Evolutionary conservation across 1,140 invertebrate species (phyloP).

Genomic region (Lordiphosa stackelbergi): DNA sequence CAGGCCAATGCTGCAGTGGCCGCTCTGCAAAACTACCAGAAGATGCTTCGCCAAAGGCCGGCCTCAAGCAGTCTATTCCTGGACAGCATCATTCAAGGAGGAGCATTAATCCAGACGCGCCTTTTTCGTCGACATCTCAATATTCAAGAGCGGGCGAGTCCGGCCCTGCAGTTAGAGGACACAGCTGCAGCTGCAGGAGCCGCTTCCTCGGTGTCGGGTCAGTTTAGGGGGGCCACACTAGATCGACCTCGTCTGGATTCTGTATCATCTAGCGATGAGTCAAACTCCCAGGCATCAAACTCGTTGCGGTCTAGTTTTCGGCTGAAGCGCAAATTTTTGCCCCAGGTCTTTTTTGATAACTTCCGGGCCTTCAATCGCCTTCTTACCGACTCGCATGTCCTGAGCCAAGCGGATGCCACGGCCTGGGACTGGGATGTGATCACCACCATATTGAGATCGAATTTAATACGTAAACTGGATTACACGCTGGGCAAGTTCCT

Average conservation of each 20-base stretch:
- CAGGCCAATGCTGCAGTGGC: slow-evolving; percentile 89
- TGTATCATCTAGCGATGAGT: slow-evolving; percentile 70
- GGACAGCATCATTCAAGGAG: slow-evolving; percentile 85
- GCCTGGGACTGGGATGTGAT: slow-evolving; percentile 93
- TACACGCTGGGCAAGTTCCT: slow-evolving; percentile 88
- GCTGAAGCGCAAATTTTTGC: slow-evolving; percentile 65
- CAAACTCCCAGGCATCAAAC: slow-evolving; percentile 56
- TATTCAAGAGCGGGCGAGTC: slow-evolving; percentile 42
- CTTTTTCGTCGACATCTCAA: slow-evolving; percentile 73
- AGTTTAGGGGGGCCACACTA: slow-evolving; percentile 21
- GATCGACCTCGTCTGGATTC: slow-evolving; percentile 66
- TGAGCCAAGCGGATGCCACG: slow-evolving; percentile 84
- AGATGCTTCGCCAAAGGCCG: slow-evolving; percentile 87
- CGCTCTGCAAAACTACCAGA: slow-evolving; percentile 86
- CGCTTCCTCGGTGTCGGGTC: slow-evolving; percentile 8
- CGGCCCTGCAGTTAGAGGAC: slow-evolving; percentile 39
- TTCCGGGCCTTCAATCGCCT: slow-evolving; percentile 81
- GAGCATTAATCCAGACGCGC: slow-evolving; percentile 69
- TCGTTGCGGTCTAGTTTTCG: slow-evolving; percentile 68
- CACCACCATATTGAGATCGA: slow-evolving; percentile 83
- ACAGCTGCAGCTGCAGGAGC: slow-evolving; percentile 22
- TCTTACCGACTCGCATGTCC: slow-evolving; percentile 86
- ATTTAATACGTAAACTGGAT: slow-evolving; percentile 82
- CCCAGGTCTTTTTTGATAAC: slow-evolving; percentile 73
- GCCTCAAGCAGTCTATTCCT: slow-evolving; percentile 89